Base-by-base conservation (phyloP, 2,113 vertebrate species). In the Strix uralensis region DNA sequence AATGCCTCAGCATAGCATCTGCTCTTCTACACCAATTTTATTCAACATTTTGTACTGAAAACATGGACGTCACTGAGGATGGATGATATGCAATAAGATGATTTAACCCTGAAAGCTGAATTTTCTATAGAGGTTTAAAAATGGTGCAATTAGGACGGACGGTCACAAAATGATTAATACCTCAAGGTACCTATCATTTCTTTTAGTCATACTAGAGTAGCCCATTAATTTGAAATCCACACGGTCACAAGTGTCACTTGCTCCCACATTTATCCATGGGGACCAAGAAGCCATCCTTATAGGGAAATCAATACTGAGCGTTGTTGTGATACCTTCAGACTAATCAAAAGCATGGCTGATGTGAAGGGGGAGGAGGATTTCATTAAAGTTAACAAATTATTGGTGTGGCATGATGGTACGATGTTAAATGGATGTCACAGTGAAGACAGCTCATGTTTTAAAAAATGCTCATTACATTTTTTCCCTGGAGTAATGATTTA, bases 151-250 rank as follows among this genome's bases (percentile, higher is more conserved):
- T 96, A 94, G 83, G 93, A 94, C 34, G 40, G 71, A 23, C 91
- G 98, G 97, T 96, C 98, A 96, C 49, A 44, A 94, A 80, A 88
- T 97, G 97, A 98, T 97, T 94, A 95, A 98, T 97, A 85, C 78
- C 80, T 44, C 62, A 26, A 94, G 95, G 90, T 15, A 72, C 86
- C 75, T 57, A 91, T 93, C 95, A 96, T 96, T 97, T 95, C 96
- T 95, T 97, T 70, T 67, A 83, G 85, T 86, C 93, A 69, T 86
- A 89, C 55, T 55, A 52, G 25, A 83, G 86, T 58, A 96, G 81
- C 84, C 70, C 94, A 97, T 98, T 97, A 95, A 97, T 98, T 96
- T 97, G 95, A 96, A 97, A 96, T 79, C 88, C 94, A 72, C 86
- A 47, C 51, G 62, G 86, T 92, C 88, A 91, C 69, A 88, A 96